Evolutionary conservation across 2,797 vertebrate genomes (phyloP).

Genomic region (Acrossocheilus fasciatus): DNA sequence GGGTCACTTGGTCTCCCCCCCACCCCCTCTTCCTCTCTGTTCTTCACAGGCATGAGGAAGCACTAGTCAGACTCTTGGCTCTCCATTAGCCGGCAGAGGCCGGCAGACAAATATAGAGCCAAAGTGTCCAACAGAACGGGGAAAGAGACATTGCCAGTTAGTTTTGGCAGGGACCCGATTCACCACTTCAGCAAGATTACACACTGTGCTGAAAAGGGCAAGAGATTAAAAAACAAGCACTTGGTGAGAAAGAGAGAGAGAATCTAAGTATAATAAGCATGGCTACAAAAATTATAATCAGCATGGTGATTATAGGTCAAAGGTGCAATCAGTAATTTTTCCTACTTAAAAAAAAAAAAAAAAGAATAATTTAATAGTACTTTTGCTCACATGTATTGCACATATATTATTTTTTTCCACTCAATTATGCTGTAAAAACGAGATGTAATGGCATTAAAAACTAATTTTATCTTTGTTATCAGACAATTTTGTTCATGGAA

Average conservation of each 20-base stretch:
- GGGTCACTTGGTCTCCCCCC: slow-evolving; percentile 7
- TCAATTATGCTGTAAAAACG: neutral
- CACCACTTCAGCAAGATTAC: slow-evolving; percentile 52
- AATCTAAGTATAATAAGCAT: slow-evolving; percentile 23
- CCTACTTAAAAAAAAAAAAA: neutral
- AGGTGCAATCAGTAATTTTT: slow-evolving; percentile 14
- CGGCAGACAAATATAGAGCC: slow-evolving; percentile 38
- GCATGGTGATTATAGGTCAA: slow-evolving; percentile 27
- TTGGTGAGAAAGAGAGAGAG: slow-evolving; percentile 10
- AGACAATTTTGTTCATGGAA: too few species aligned
- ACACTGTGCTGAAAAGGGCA: slow-evolving; percentile 51
- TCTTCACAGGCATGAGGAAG: slow-evolving; percentile 36
- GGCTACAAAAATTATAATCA: slow-evolving; percentile 10
- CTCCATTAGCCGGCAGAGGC: slow-evolving; percentile 36
- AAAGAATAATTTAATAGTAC: neutral
- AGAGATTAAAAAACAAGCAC: slow-evolving; percentile 54
- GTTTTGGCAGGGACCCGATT: slow-evolving; percentile 45
- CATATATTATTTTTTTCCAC: neutral
- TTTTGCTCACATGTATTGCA: neutral
- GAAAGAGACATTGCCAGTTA: slow-evolving; percentile 28
- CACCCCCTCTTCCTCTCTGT: neutral
- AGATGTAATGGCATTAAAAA: too few species aligned
- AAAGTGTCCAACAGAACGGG: slow-evolving; percentile 29
- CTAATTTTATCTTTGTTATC: neutral
- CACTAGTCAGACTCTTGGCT: slow-evolving; percentile 36